Conservation (phyloP, 2,797 vertebrate genomes). For the Chelmon rostratus region DNA sequence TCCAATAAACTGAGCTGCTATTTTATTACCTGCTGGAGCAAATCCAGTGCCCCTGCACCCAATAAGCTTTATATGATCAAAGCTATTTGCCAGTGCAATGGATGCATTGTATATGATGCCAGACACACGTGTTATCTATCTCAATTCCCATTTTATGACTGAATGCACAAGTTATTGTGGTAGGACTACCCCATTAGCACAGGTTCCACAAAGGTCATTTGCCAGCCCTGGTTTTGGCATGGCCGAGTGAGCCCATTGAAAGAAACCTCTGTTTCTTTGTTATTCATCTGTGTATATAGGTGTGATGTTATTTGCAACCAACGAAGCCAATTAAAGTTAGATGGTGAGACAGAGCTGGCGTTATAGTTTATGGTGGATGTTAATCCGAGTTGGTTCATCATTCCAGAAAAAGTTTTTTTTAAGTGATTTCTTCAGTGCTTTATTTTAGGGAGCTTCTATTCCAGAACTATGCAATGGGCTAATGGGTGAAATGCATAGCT, state of each 20-base stretch:
- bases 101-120: conserved; percentile 69
- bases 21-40: conserved; percentile 69
- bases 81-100: conserved; percentile 69
- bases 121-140: conserved; percentile 74
- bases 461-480: conserved; percentile 4
- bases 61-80: conserved; percentile 71
- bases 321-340: conserved; percentile 56
- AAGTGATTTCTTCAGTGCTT: background rate
- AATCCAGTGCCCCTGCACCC: conserved; percentile 59
- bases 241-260: conserved; percentile 66
- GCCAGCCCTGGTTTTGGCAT: conserved; percentile 66
- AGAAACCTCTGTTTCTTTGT: conserved; percentile 71
- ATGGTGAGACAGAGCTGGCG: conserved; percentile 50
- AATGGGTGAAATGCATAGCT: conserved; percentile 12
- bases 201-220: conserved; percentile 69
- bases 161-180: conserved; percentile 70
- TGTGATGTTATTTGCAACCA: conserved; percentile 64
- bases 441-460: background rate
- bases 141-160: conserved; percentile 69
- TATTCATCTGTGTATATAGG: conserved; percentile 55
- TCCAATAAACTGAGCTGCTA: conserved; percentile 62
- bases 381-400: conserved; percentile 42
- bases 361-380: conserved; percentile 47
- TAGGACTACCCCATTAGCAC: conserved; percentile 64
- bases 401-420: conserved; percentile 3